Conservation (phyloP, 2,797 vertebrate genomes). For the Hipposideros larvatus region DNA sequence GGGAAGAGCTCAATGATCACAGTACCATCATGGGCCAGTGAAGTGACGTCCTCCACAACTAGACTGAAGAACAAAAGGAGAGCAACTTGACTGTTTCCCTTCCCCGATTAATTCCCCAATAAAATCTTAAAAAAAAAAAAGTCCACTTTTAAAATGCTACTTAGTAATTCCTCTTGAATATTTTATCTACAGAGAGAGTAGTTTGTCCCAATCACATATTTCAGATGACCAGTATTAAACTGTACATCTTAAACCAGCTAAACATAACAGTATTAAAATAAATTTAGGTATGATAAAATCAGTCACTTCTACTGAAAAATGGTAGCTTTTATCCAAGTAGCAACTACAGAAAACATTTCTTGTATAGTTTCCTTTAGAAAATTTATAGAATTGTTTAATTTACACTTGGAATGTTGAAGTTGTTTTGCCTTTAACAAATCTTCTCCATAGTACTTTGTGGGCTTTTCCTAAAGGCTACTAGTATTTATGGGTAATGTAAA, state of each 20-base stretch:
- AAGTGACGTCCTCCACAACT: no score
- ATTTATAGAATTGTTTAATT: constrained; percentile 29
- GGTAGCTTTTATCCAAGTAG: not conserved
- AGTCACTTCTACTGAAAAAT: constrained; percentile 48
- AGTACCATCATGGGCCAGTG: no score
- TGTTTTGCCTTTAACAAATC: constrained; percentile 48
- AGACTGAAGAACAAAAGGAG: no score
- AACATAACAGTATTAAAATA: constrained; percentile 34
- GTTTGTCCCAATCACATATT: constrained; percentile 32
- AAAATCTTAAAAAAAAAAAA: no score
- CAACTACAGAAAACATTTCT: constrained; percentile 42
- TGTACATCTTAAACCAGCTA: constrained; percentile 23
- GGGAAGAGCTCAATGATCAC: no score
- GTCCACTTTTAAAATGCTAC: constrained; percentile 11
- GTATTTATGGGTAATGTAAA: not conserved
- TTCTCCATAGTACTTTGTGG: constrained; percentile 2
- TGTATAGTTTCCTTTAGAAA: constrained; percentile 51
- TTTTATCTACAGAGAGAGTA: constrained; percentile 25
- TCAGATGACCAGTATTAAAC: constrained; percentile 49
- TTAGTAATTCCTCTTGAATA: constrained; percentile 32
- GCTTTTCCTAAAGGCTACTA: not conserved
- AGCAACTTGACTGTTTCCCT: no score
- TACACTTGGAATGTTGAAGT: not conserved
- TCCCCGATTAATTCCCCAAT: no score
- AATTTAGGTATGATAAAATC: constrained; percentile 37